Percentiles rank a stretch among this genome's conserved stretches.
Conservation (phyloP, 1,140 invertebrate species). For the Sogatella furcifera region DNA sequence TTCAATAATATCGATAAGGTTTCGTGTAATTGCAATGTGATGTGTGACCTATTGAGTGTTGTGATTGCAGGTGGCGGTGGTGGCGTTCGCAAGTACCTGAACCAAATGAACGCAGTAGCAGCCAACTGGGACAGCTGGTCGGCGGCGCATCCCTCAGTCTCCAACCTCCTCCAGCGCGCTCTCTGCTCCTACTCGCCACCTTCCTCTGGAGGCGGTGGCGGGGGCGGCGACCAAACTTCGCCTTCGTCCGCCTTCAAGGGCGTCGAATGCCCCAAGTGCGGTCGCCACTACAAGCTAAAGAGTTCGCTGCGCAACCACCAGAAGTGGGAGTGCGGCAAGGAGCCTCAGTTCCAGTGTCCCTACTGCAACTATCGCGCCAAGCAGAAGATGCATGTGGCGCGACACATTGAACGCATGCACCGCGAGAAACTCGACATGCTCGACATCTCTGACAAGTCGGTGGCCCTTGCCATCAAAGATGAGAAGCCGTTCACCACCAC, state of each 20-base stretch:
- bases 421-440: constrained; percentile 41
- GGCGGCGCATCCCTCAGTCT: constrained; percentile 15
- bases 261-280: constrained; percentile 64
- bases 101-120: constrained; percentile 9
- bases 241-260: constrained; percentile 16
- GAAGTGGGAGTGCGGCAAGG: constrained; percentile 79
- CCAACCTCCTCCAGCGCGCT: constrained; percentile 12
- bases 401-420: constrained; percentile 67
- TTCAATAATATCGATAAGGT: too few species aligned
- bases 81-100: background rate
- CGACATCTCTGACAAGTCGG: constrained; percentile 6
- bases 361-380: constrained; percentile 72
- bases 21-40: too few species aligned
- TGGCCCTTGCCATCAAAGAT: background rate
- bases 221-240: background rate
- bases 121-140: constrained; percentile 22
- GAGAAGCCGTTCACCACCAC: constrained; percentile 1
- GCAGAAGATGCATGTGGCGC: constrained; percentile 75
- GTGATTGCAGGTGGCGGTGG: constrained; percentile 11
- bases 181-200: background rate
- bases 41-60: background rate
- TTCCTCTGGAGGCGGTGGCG: background rate
- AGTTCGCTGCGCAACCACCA: constrained; percentile 74
- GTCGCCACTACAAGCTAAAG: constrained; percentile 71
- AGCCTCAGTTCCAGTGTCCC: constrained; percentile 70